A percentile compares a stretch with the other conserved stretches of the same genome.
Conservation (phyloP, 2,888 invertebrate genomes). For the Spilarctia lutea region DNA sequence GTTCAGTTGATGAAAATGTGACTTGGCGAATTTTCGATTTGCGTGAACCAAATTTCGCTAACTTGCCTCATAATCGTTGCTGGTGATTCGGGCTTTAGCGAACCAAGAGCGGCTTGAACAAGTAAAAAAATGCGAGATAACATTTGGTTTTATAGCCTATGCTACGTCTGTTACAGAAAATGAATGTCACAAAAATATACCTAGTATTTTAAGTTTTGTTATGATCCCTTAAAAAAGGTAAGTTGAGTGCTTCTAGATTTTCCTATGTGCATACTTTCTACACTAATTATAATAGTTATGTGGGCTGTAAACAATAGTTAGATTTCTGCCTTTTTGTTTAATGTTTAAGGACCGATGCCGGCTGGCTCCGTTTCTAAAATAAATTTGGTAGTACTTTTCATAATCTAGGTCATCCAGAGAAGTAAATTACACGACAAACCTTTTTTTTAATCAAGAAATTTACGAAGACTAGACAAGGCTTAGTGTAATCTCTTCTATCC, state of each 20-base stretch:
- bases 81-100: slow-evolving; percentile 57
- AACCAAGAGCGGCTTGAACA: slow-evolving; percentile 53
- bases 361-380: too few relatives aligned
- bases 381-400: neutral
- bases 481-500: too few relatives aligned
- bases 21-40: slow-evolving; percentile 59
- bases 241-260: slow-evolving; percentile 37
- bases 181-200: slow-evolving; percentile 67
- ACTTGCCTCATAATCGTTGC: slow-evolving; percentile 61
- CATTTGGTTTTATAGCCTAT: slow-evolving; percentile 73
- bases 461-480: too few relatives aligned
- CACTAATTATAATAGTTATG: neutral
- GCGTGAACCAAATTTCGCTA: slow-evolving; percentile 52
- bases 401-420: neutral
- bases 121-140: slow-evolving; percentile 77
- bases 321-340: neutral
- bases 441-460: neutral
- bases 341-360: neutral
- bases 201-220: slow-evolving; percentile 45
- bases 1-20: slow-evolving; percentile 52
- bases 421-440: neutral
- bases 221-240: slow-evolving; percentile 59
- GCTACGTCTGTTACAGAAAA: slow-evolving; percentile 70
- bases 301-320: neutral
- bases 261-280: neutral